Conservation (phyloP, 1,140 invertebrate genomes). For the Trichomalopsis sarcophagae region DNA sequence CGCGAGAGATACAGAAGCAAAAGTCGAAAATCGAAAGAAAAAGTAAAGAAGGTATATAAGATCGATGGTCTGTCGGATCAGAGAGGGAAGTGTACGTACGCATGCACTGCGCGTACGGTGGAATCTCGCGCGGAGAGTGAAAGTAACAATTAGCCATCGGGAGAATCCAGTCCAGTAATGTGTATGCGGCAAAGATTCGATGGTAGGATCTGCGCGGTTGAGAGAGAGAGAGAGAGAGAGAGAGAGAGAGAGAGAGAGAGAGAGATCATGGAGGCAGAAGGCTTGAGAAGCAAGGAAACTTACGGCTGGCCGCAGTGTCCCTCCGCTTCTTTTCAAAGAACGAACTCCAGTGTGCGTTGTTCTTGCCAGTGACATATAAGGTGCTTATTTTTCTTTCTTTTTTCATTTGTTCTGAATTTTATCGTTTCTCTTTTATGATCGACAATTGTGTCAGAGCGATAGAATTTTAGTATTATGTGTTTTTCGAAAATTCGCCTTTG, state of each 20-base stretch:
- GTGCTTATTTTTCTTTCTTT: neutral
- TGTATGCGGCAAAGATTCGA: constrained; percentile 32
- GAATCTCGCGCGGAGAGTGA: constrained; percentile 60
- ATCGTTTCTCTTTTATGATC: too few species aligned
- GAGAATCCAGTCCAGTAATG: constrained; percentile 56
- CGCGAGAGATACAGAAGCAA: neutral
- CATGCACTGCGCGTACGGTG: neutral
- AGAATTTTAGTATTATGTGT: too few species aligned
- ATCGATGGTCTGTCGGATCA: neutral
- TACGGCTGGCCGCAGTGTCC: neutral
- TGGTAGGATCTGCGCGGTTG: constrained; percentile 63
- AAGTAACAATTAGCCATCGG: constrained; percentile 66
- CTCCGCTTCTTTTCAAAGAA: constrained; percentile 43
- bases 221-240: neutral
- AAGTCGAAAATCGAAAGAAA: neutral
- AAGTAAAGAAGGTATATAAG: neutral
- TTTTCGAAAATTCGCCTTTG: too few species aligned
- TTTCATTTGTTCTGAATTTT: too few species aligned
- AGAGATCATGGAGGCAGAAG: neutral
- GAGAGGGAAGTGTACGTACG: neutral
- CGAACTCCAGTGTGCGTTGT: constrained; percentile 27
- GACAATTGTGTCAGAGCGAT: too few species aligned
- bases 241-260: too few species aligned
- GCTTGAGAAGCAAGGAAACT: constrained; percentile 8
- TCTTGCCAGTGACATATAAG: neutral